phyloP scores from a whole-genome alignment of 2,888 invertebrate species.

The Drosophila subsilvestris region DNA sequence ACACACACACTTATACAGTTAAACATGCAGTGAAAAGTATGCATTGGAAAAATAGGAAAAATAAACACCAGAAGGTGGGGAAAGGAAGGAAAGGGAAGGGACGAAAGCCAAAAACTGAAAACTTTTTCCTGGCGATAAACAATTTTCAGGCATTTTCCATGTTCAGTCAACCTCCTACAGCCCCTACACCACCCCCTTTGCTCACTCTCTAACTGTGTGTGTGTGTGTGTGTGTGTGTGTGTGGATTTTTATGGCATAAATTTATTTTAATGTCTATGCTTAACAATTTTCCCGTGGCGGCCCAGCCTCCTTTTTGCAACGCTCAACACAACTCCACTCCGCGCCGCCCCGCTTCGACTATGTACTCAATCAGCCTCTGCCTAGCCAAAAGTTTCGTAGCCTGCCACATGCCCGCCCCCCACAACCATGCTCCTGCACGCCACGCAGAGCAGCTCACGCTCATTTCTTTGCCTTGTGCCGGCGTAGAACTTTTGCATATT shows the following conservation, averaged over 20 bases:
- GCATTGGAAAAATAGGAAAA: slow-evolving; percentile 54
- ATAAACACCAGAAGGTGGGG: slow-evolving; percentile 8
- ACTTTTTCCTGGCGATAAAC: slow-evolving; percentile 75
- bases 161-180: slow-evolving; percentile 21
- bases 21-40: slow-evolving; percentile 39
- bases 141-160: slow-evolving; percentile 61
- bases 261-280: slow-evolving; percentile 80
- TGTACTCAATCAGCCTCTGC: slow-evolving; percentile 52
- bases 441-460: background rate
- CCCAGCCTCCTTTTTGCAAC: background rate
- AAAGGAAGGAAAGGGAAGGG: slow-evolving; percentile 49
- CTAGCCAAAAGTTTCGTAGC: slow-evolving; percentile 39
- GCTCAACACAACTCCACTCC: too few relatives aligned
- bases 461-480: slow-evolving; percentile 32
- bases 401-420: slow-evolving; percentile 16
- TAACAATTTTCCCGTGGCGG: slow-evolving; percentile 70
- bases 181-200: background rate
- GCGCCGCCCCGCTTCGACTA: slow-evolving; percentile 14
- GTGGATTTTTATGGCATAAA: slow-evolving; percentile 68
- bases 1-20: slow-evolving; percentile 10
- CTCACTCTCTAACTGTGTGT: background rate
- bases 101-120: slow-evolving; percentile 50
- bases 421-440: background rate
- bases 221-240: slow-evolving; percentile 17
- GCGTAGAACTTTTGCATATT: slow-evolving; percentile 72